phyloP scores from a whole-genome alignment of 1,140 invertebrate genomes.

The Mylabris phalerata region DNA sequence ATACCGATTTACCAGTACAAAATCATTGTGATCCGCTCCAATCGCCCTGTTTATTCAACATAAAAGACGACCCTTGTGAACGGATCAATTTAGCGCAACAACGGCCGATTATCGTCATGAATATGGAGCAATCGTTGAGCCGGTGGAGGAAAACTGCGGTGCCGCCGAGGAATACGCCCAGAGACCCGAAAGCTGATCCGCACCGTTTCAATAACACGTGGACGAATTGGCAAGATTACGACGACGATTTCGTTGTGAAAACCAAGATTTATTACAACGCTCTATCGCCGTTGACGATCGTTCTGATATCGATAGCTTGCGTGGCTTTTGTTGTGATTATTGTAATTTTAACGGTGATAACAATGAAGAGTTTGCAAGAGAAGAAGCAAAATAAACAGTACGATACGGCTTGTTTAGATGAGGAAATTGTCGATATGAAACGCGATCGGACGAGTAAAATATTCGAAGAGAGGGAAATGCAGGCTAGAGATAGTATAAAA shows the following conservation, averaged over 20 bases:
- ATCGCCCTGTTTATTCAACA: slow-evolving; percentile 65
- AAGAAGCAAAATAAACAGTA: too few relatives aligned
- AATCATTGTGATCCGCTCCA: slow-evolving; percentile 47
- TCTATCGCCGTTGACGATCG: slow-evolving; percentile 27
- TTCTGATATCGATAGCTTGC: slow-evolving; percentile 28
- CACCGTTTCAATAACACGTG: slow-evolving; percentile 48
- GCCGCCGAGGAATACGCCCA: slow-evolving; percentile 46
- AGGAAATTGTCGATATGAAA: too few relatives aligned
- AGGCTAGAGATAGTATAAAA: slow-evolving; percentile 3
- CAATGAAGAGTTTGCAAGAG: neutral
- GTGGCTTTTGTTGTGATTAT: slow-evolving; percentile 25
- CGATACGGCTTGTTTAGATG: too few relatives aligned
- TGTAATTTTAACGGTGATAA: slow-evolving; percentile 5
- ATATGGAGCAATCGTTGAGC: slow-evolving; percentile 44
- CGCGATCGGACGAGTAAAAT: neutral
- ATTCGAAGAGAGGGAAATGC: slow-evolving; percentile 9
- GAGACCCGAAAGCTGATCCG: slow-evolving; percentile 52
- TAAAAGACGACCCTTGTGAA: slow-evolving; percentile 71
- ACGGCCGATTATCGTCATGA: slow-evolving; percentile 42
- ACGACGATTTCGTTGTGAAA: slow-evolving; percentile 20
- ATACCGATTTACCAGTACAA: slow-evolving; percentile 19
- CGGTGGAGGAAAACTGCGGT: slow-evolving; percentile 45
- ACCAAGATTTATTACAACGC: slow-evolving; percentile 20
- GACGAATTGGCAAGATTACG: slow-evolving; percentile 48
- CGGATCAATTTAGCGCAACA: slow-evolving; percentile 55